A percentile compares a stretch with the other conserved stretches of the same genome.
Evolutionary conservation across 2,113 vertebrate species (phyloP).

Genomic region (western clawed frog (Xenopus tropicalis)): UCB_Xtro_10.0 CM004444.2:76592001-76592500

Average conservation of each 20-base stretch:
- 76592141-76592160: slow-evolving; percentile 84
- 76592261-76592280: neutral
- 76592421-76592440: slow-evolving; percentile 6
- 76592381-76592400: neutral
- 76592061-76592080: slow-evolving; percentile 64
- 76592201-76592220: slow-evolving; percentile 73
- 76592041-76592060: too few species aligned
- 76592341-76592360: neutral
- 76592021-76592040: too few species aligned
- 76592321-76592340: neutral
- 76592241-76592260: neutral
- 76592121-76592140: slow-evolving; percentile 89
- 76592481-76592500: neutral
- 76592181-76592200: slow-evolving; percentile 71
- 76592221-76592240: slow-evolving; percentile 36
- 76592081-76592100: slow-evolving; percentile 74
- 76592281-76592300: slow-evolving; percentile 23
- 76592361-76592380: neutral
- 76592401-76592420: neutral
- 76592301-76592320: neutral
- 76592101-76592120: slow-evolving; percentile 82
- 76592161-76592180: slow-evolving; percentile 84
- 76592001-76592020: too few species aligned
- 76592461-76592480: neutral
- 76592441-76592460: neutral